Conservation (phyloP, 2,113 vertebrate species). For the Chauna torquata region DNA sequence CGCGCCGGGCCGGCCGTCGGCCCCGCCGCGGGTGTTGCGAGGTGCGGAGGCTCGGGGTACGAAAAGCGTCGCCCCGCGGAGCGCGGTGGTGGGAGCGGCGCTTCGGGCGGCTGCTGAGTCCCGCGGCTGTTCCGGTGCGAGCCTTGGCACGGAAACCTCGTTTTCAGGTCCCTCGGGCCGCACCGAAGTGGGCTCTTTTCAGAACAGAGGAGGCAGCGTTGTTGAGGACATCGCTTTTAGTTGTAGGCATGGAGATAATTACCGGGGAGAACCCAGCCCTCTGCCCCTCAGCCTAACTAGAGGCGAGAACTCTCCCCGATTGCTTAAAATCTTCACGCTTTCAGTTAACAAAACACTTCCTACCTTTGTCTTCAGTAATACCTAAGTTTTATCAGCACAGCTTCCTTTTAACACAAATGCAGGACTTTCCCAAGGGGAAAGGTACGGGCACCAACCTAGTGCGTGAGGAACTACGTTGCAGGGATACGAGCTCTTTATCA, state of each 20-base stretch:
- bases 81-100: too few relatives aligned
- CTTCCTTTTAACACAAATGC: background rate
- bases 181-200: rapidly evolving
- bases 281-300: too few relatives aligned
- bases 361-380: background rate
- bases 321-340: rapidly evolving
- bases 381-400: background rate
- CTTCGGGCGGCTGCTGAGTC: too few relatives aligned
- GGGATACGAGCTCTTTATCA: background rate
- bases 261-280: rapidly evolving
- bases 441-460: background rate
- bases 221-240: background rate
- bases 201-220: background rate
- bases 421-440: background rate
- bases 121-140: background rate
- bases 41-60: background rate
- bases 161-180: rapidly evolving
- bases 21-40: too few relatives aligned
- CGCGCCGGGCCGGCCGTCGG: too few relatives aligned
- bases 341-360: background rate
- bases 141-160: background rate
- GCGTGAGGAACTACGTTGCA: rapidly evolving
- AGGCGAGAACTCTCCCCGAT: background rate
- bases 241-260: rapidly evolving
- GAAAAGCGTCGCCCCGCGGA: too few relatives aligned